Evolutionary conservation across 2,797 vertebrate species (phyloP).

Genomic region (Pseudomugil tenellus): DNA sequence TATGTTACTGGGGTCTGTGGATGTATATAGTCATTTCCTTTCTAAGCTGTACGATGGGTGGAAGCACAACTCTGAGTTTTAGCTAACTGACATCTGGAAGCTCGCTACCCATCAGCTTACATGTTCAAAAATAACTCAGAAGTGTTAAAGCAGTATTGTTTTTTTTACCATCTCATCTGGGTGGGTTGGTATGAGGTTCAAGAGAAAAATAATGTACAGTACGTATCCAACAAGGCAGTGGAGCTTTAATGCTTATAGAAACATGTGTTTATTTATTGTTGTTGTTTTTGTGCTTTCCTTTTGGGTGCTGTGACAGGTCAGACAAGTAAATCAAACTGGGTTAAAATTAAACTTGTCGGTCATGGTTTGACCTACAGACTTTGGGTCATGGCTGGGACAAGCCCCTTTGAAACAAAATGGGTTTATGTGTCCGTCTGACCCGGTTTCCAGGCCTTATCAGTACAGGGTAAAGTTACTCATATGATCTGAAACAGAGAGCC

Average conservation of each 20-base stretch:
- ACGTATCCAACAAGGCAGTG: too few species aligned
- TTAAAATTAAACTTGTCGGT: not conserved
- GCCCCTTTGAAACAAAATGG: slow-evolving; percentile 12
- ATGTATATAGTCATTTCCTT: too few species aligned
- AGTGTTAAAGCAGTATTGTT: not conserved
- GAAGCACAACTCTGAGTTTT: not conserved
- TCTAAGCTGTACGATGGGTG: too few species aligned
- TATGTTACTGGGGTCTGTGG: too few species aligned
- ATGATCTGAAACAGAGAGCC: slow-evolving; percentile 6
- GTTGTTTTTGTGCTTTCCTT: too few species aligned
- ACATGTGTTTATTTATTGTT: too few species aligned
- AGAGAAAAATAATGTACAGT: not conserved
- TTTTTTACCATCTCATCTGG: not conserved
- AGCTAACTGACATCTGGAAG: not conserved
- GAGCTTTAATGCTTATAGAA: too few species aligned
- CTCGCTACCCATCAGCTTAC: not conserved
- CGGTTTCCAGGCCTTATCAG: slow-evolving; percentile 44
- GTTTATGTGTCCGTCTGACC: slow-evolving; percentile 47
- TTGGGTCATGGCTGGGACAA: not conserved
- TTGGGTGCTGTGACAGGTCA: too few species aligned
- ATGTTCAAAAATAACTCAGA: not conserved
- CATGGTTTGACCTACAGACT: slow-evolving; percentile 20
- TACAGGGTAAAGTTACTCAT: slow-evolving; percentile 15
- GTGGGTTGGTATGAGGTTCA: not conserved
- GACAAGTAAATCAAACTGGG: slow-evolving; percentile 40